Percentiles rank a stretch among this genome's conserved stretches.
Conservation (phyloP, 2,797 vertebrate genomes). For the Chaunax sp. region DNA sequence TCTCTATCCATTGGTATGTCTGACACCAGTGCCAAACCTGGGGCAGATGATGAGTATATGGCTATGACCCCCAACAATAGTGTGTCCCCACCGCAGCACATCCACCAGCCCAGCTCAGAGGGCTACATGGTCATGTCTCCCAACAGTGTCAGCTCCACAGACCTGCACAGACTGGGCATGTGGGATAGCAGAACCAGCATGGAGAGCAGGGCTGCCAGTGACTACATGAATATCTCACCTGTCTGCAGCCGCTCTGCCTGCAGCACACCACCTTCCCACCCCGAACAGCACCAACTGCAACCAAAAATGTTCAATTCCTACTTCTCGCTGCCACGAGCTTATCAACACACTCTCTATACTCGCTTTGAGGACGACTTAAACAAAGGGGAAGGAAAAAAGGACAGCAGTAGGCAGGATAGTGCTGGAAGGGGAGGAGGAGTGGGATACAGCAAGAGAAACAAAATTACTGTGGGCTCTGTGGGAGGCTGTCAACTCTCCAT, state of each 20-base stretch:
- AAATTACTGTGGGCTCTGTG: constrained; percentile 71
- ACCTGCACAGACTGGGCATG: constrained; percentile 76
- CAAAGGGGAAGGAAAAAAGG: constrained; percentile 77
- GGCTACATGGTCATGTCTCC: constrained; percentile 90
- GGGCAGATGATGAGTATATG: constrained; percentile 85
- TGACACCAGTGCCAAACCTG: constrained; percentile 70
- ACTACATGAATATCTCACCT: constrained; percentile 90
- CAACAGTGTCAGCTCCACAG: constrained; percentile 83
- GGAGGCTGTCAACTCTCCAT: constrained; percentile 83
- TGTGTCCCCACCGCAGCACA: constrained; percentile 84
- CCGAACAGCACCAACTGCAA: constrained; percentile 79
- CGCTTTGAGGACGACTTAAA: constrained; percentile 84
- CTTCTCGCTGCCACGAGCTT: constrained; percentile 85
- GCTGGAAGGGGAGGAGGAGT: constrained; percentile 64
- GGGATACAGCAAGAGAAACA: constrained; percentile 79
- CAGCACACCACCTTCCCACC: constrained; percentile 82
- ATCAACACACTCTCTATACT: constrained; percentile 82
- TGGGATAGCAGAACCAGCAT: constrained; percentile 80
- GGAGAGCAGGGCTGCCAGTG: constrained; percentile 78
- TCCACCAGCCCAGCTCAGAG: constrained; percentile 74
- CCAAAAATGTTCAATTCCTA: constrained; percentile 85
- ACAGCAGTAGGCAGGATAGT: constrained; percentile 55
- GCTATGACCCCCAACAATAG: constrained; percentile 85
- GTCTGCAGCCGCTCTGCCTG: constrained; percentile 83
- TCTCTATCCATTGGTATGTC: constrained; percentile 78